Evolutionary conservation across 1,140 invertebrate genomes (phyloP), one percentile per base, ranked within the genome.

Genomic region (Papilio polytes): DNA sequence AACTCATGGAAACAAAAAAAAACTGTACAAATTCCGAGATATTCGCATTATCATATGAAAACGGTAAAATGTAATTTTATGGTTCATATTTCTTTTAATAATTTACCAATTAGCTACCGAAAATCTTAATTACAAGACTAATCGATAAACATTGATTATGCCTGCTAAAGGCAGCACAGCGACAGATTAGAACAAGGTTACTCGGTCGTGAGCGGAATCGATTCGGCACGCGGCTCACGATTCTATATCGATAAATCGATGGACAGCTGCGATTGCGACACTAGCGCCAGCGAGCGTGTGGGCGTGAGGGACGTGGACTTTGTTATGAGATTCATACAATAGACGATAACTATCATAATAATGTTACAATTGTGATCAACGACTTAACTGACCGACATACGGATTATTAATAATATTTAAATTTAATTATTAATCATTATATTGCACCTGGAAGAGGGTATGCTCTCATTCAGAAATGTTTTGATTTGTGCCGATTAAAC

Each of bases 171-270:
- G 22, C 63, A 66, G 63, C 63, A 36, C 22, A 31, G 63, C 26
- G 3, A 13, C 63, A 66, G 46, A 72, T 22, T 26, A 72, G 18
- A 80, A 56, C 78, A 80, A 74, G 78, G 81, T 79, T 74, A 82
- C 26, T 82, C 78, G 78, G 78, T 63, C 81, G 78, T 59, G 81
- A 82, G 53, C 74, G 31, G 74, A 51, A 78, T 53, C 26, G 70
- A 80, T 82, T 82, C 73, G 77, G 59, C 41, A 48, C 78, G 81
- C 81, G 36, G 74, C 74, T 74, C 44, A 63, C 22, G 56, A 76
- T 79, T 82, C 53, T 41, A 80, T 80, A 80, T 82, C 81, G 72
- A 79, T 82, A 80, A 8, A 80, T 26, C 63, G 63, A 66, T 31
- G 26, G 63, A 66, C 63, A 31, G 22, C 22, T 26, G 12, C 12